Conservation (phyloP, 1,140 invertebrate genomes). For the Phymorhynchus buccinoides region DNA sequence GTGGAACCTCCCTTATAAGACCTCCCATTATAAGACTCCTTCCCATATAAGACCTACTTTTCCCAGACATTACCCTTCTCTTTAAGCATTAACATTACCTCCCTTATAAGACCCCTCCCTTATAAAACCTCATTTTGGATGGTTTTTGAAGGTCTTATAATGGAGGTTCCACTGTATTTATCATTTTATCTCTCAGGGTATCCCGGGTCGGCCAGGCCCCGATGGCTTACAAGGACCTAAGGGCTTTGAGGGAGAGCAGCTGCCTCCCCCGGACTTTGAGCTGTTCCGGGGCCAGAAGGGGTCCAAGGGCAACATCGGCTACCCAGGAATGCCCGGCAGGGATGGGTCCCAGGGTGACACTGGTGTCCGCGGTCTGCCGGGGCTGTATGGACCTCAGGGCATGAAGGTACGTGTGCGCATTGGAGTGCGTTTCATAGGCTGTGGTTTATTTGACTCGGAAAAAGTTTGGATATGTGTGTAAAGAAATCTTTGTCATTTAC, state of each 20-base stretch:
- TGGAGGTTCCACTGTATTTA: too few species aligned
- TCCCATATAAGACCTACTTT: too few species aligned
- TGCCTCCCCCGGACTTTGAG: slow-evolving; percentile 35
- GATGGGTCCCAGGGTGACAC: slow-evolving; percentile 52
- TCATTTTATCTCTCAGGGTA: slow-evolving; percentile 50
- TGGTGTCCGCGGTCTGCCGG: slow-evolving; percentile 51
- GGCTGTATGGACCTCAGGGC: slow-evolving; percentile 55
- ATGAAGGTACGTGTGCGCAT: slow-evolving; percentile 46
- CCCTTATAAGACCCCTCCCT: too few species aligned
- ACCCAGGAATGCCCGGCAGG: slow-evolving; percentile 68
- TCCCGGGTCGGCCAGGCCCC: slow-evolving; percentile 71
- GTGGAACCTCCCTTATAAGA: too few species aligned
- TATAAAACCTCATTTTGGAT: too few species aligned
- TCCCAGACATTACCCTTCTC: too few species aligned
- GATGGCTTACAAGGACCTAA: slow-evolving; percentile 74
- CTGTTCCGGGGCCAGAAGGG: slow-evolving; percentile 65
- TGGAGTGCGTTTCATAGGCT: neutral
- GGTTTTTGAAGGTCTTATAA: too few species aligned
- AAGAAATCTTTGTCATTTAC: too few species aligned
- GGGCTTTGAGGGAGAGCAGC: slow-evolving; percentile 73
- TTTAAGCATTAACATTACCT: too few species aligned
- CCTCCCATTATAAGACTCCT: too few species aligned
- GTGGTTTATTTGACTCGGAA: too few species aligned
- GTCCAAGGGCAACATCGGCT: slow-evolving; percentile 76
- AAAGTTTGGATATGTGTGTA: too few species aligned